A percentile compares a stretch with the other conserved stretches of the same genome.
Evolutionary conservation across 2,113 vertebrate species (phyloP).

Genomic region (Heloderma charlesbogerti): DNA sequence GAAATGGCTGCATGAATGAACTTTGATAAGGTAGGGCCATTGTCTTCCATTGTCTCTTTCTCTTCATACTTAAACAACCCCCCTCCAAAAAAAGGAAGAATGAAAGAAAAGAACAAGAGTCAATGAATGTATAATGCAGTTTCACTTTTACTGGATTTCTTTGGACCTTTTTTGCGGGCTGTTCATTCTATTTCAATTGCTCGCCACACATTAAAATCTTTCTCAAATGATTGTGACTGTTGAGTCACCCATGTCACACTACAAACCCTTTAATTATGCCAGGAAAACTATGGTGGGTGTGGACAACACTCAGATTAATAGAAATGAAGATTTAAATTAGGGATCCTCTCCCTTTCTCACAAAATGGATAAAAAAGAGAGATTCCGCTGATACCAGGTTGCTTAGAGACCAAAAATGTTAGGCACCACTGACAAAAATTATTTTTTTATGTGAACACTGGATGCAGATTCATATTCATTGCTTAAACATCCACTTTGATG

Average conservation of each 20-base stretch:
- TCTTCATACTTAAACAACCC: slow-evolving; percentile 85
- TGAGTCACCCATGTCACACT: slow-evolving; percentile 66
- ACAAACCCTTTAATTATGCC: slow-evolving; percentile 67
- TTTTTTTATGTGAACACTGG: slow-evolving; percentile 1
- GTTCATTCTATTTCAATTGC: slow-evolving; percentile 81
- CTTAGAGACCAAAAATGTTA: slow-evolving; percentile 7
- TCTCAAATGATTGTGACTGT: slow-evolving; percentile 73
- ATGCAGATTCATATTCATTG: slow-evolving; percentile 24
- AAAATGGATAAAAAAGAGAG: background rate
- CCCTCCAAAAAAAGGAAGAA: slow-evolving; percentile 58
- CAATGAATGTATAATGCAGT: slow-evolving; percentile 89
- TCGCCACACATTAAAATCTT: slow-evolving; percentile 71
- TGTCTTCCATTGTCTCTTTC: slow-evolving; percentile 85
- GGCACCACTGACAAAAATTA: background rate
- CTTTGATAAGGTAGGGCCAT: slow-evolving; percentile 90
- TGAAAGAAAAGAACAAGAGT: slow-evolving; percentile 83
- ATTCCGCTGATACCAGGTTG: slow-evolving; percentile 25
- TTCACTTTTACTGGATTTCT: slow-evolving; percentile 83
- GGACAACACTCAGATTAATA: slow-evolving; percentile 66
- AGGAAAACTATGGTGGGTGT: slow-evolving; percentile 55
- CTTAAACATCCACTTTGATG: background rate
- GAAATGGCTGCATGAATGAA: slow-evolving; percentile 91
- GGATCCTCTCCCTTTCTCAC: slow-evolving; percentile 45
- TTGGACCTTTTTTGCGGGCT: slow-evolving; percentile 75
- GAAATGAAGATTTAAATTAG: slow-evolving; percentile 75